phyloP scores from a whole-genome alignment of 53 echinoderm and acorn worm genomes.

The Echinometra lucunter region DNA sequence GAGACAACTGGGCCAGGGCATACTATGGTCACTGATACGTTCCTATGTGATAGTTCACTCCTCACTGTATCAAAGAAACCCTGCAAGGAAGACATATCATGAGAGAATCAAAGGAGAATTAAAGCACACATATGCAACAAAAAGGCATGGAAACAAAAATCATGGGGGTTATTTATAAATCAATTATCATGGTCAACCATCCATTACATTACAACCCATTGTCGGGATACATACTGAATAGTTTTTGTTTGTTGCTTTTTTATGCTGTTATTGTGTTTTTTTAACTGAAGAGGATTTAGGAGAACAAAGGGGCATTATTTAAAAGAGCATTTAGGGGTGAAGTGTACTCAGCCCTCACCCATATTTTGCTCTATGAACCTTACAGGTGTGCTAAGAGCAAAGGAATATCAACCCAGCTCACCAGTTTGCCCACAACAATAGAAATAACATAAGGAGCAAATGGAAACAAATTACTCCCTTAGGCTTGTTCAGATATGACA shows the following conservation, averaged over 20 bases:
- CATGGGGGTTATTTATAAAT: neutral
- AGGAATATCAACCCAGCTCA: neutral
- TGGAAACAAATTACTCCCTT: too few relatives aligned
- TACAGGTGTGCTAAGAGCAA: neutral
- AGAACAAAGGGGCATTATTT: too few relatives aligned
- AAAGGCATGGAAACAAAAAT: neutral
- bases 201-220: neutral
- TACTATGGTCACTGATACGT: constrained; percentile 81
- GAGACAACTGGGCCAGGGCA: constrained; percentile 91
- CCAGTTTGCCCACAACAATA: neutral
- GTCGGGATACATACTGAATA: neutral
- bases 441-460: neutral
- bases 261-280: too few relatives aligned
- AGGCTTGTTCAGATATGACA: too few relatives aligned
- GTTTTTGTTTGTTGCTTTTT: neutral
- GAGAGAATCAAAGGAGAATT: neutral
- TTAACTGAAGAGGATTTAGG: too few relatives aligned
- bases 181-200: neutral
- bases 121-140: neutral
- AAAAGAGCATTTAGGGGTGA: too few relatives aligned
- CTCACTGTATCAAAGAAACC: constrained; percentile 84
- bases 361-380: neutral
- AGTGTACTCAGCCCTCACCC: neutral
- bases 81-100: constrained; percentile 53
- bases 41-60: constrained; percentile 68